Percentiles rank a stretch among this genome's conserved stretches.
Conservation (phyloP, 2,888 invertebrate species). For the Agrilus cyanescens region DNA sequence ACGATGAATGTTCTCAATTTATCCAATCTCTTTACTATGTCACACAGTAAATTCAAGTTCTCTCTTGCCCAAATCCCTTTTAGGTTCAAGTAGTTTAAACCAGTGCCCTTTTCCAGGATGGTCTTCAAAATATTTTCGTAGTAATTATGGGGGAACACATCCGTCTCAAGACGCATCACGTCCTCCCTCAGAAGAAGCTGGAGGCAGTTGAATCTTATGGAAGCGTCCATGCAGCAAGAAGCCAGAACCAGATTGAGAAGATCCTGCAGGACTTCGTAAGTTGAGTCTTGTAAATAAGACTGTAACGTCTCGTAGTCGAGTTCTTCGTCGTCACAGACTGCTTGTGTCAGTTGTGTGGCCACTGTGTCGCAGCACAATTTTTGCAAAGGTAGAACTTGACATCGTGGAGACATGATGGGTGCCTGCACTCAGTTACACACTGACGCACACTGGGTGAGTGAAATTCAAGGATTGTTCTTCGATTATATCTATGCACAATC, state of each 20-base stretch:
- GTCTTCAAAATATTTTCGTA: slow-evolving; percentile 56
- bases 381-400: slow-evolving; percentile 46
- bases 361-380: slow-evolving; percentile 47
- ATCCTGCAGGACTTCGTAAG: slow-evolving; percentile 57
- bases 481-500: slow-evolving; percentile 4
- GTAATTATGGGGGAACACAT: slow-evolving; percentile 59
- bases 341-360: slow-evolving; percentile 49
- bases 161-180: slow-evolving; percentile 52
- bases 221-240: slow-evolving; percentile 55
- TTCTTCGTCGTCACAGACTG: slow-evolving; percentile 48
- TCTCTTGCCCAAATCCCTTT: slow-evolving; percentile 66
- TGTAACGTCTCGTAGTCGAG: slow-evolving; percentile 36
- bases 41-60: slow-evolving; percentile 48
- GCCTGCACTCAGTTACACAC: not conserved
- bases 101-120: slow-evolving; percentile 50
- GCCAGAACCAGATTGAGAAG: slow-evolving; percentile 51
- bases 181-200: slow-evolving; percentile 52
- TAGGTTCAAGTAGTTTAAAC: slow-evolving; percentile 50
- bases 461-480: slow-evolving; percentile 4
- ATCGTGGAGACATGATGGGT: slow-evolving; percentile 49
- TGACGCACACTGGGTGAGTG: not conserved
- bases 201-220: slow-evolving; percentile 53
- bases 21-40: slow-evolving; percentile 46
- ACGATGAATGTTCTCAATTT: slow-evolving; percentile 50
- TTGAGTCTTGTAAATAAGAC: slow-evolving; percentile 36